A percentile compares a stretch with the other conserved stretches of the same genome.
Conservation (phyloP, 2,797 vertebrate species). For the Ctenopoma multispine region DNA sequence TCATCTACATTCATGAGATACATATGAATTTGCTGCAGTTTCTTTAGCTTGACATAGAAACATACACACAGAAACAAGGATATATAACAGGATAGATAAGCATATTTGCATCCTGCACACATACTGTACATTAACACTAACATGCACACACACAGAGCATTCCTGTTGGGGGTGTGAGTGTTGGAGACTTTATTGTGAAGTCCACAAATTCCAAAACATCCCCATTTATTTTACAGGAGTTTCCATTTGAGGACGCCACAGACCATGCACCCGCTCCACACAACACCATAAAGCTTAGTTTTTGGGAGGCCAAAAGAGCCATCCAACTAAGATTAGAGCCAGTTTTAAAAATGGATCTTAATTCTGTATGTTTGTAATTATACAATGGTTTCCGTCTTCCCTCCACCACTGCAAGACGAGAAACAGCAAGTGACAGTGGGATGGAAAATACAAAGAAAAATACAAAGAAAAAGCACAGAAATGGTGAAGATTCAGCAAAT, state of each 20-base stretch:
- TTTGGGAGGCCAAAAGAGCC: conserved; percentile 25
- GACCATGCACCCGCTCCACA: conserved; percentile 11
- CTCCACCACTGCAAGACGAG: conserved; percentile 26
- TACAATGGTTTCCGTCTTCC: conserved; percentile 57
- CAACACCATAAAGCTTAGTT: conserved; percentile 49
- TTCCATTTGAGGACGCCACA: conserved; percentile 57
- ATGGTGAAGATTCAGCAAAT: conserved; percentile 21
- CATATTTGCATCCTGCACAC: conserved; percentile 18
- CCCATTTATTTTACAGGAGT: conserved; percentile 63
- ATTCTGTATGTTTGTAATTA: conserved; percentile 71
- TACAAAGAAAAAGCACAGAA: conserved; percentile 28
- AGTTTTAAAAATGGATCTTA: conserved; percentile 64
- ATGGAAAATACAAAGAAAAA: neutral
- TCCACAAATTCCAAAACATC: conserved; percentile 53
- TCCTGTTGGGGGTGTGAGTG: conserved; percentile 60
- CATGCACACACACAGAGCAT: conserved; percentile 39
- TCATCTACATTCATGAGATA: conserved; percentile 75
- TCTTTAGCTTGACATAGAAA: conserved; percentile 34
- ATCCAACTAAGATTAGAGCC: conserved; percentile 51
- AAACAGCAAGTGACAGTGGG: conserved; percentile 6
- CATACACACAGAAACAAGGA: conserved; percentile 7
- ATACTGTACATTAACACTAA: neutral
- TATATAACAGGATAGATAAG: neutral
- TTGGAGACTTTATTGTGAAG: conserved; percentile 46
- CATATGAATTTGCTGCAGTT: conserved; percentile 60